Evolutionary conservation across 2,797 vertebrate species (phyloP).

Genomic region (Urophycis tenuis): DNA sequence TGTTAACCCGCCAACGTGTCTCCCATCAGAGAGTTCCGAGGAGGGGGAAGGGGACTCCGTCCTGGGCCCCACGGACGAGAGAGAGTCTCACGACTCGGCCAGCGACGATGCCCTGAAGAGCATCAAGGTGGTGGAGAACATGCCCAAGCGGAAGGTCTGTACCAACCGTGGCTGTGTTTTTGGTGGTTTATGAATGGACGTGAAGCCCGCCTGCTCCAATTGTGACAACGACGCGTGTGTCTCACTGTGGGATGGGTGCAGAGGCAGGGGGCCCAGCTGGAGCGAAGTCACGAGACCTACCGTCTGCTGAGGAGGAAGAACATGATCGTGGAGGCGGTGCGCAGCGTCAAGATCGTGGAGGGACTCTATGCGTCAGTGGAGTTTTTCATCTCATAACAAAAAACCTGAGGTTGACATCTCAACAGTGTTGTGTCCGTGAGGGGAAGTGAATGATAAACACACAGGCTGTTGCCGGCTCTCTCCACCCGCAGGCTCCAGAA

Average conservation of each 20-base stretch:
- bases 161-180: neutral
- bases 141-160: constrained; percentile 65
- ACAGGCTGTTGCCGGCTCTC: neutral
- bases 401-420: no score
- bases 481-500: constrained; percentile 82
- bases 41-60: neutral
- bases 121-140: constrained; percentile 68
- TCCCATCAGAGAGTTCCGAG: constrained; percentile 20
- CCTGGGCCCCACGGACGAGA: neutral
- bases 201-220: neutral
- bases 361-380: constrained; percentile 85
- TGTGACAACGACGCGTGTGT: constrained; percentile 23
- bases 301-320: constrained; percentile 88
- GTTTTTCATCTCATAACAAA: no score
- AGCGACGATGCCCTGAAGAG: constrained; percentile 34
- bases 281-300: constrained; percentile 62
- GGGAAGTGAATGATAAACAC: neutral
- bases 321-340: constrained; percentile 87
- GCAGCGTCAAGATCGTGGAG: constrained; percentile 81
- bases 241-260: neutral
- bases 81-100: neutral
- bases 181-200: neutral
- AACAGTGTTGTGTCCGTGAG: neutral
- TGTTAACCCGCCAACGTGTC: neutral
- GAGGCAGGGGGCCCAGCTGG: neutral